Evolutionary conservation across 2,113 vertebrate genomes (phyloP).

Genomic region (Cnemophilus loriae): DNA sequence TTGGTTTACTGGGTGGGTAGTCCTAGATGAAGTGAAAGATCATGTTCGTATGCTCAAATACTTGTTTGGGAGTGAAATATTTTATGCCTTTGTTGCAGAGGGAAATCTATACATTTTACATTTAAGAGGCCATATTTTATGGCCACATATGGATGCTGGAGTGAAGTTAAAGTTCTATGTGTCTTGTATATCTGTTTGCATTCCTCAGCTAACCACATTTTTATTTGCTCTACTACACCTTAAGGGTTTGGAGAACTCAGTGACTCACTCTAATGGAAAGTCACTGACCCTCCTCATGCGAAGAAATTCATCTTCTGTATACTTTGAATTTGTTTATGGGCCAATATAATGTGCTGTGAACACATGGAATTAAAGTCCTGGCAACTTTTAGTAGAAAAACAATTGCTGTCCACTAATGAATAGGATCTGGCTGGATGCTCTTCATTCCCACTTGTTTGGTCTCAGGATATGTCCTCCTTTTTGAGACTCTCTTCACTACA

Average conservation of each 20-base stretch:
- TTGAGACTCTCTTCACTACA: background rate
- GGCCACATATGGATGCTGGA: conserved; percentile 23
- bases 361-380: background rate
- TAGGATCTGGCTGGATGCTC: background rate
- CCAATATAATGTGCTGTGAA: background rate
- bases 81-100: conserved; percentile 60
- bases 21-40: conserved; percentile 64
- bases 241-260: conserved; percentile 39
- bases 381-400: background rate
- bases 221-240: conserved; percentile 52
- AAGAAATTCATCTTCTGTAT: conserved; percentile 43
- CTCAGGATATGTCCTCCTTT: background rate
- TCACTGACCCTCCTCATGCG: background rate
- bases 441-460: background rate
- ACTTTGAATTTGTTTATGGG: conserved; percentile 49
- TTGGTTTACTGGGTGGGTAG: conserved; percentile 70
- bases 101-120: conserved; percentile 36
- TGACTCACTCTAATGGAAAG: conserved; percentile 25
- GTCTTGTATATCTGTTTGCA: conserved; percentile 30
- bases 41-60: conserved; percentile 42
- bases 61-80: conserved; percentile 40
- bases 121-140: conserved; percentile 32
- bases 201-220: conserved; percentile 40
- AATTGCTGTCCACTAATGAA: background rate
- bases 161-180: background rate